These are phyloP conservation scores for Creontiades dilutus DNA, from an alignment of 2,888 invertebrate species.

Conservation along the genomic window DNA sequence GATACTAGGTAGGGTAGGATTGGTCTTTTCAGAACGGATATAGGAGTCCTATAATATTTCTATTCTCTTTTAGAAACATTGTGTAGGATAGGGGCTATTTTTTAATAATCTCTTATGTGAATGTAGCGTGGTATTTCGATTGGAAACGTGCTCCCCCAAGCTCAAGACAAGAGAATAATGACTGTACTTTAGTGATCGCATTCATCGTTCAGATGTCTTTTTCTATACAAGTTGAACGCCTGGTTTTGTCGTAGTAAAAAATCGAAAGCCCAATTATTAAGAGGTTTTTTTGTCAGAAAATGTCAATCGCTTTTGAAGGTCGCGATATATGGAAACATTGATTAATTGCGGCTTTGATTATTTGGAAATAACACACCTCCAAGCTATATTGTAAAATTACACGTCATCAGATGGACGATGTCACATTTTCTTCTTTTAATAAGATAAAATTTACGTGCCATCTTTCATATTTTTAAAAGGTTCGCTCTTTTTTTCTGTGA, in stretches of 20 bases:
- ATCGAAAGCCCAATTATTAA: background rate
- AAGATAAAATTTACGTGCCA: no score
- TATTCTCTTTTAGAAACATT: slow-evolving; percentile 38
- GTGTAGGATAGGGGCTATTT: slow-evolving; percentile 23
- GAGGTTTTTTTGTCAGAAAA: no score
- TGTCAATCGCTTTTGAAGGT: no score
- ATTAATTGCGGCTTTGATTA: no score
- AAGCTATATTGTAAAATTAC: no score
- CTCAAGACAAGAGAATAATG: slow-evolving; percentile 21
- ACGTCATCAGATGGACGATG: no score
- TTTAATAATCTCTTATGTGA: background rate
- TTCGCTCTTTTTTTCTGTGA: no score
- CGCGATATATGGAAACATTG: no score
- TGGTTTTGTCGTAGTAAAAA: background rate
- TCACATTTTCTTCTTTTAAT: no score
- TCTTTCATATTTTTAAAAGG: no score
- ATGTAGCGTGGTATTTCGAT: background rate
- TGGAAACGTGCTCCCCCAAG: slow-evolving; percentile 2
- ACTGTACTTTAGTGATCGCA: background rate
- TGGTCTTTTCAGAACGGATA: slow-evolving; percentile 6
- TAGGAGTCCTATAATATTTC: slow-evolving; percentile 41
- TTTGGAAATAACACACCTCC: no score
- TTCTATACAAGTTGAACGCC: background rate
- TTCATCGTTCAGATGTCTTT: background rate
- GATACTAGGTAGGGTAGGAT: slow-evolving; percentile 48